A percentile compares a stretch with the other conserved stretches of the same genome.
These are phyloP conservation scores for Stegodyphus dumicola DNA, from an alignment of 1,140 invertebrate genomes.

Conservation along the genomic window DNA sequence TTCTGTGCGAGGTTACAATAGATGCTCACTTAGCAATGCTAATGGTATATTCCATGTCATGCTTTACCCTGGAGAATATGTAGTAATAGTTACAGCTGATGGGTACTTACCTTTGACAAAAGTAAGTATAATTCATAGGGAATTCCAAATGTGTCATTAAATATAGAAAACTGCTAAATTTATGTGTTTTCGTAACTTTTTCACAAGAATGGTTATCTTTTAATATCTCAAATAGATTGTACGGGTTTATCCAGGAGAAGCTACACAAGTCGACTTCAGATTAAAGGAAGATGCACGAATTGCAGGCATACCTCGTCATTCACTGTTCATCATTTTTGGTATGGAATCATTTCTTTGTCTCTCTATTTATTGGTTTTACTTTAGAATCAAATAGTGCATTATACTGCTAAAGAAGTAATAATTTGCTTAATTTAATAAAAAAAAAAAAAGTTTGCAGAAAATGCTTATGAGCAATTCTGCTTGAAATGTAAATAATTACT, in stretches of 20 bases:
- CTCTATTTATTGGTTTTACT: too few relatives aligned
- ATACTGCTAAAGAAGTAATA: too few relatives aligned
- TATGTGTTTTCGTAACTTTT: neutral
- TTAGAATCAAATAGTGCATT: too few relatives aligned
- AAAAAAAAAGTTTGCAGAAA: too few relatives aligned
- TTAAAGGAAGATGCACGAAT: constrained; percentile 76
- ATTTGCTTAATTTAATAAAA: too few relatives aligned
- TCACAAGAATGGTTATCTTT: neutral
- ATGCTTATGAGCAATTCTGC: too few relatives aligned
- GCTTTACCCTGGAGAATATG: constrained; percentile 72
- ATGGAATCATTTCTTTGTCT: constrained; percentile 41
- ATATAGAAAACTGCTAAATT: neutral
- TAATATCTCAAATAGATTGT: constrained; percentile 64
- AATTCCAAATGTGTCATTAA: too few relatives aligned
- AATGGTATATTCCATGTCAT: constrained; percentile 74
- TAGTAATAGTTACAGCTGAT: constrained; percentile 71
- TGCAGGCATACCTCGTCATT: constrained; percentile 77
- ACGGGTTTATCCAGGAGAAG: constrained; percentile 68
- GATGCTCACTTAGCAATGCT: constrained; percentile 69
- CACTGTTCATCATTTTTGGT: constrained; percentile 81
- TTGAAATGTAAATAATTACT: too few relatives aligned
- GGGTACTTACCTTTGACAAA: constrained; percentile 73
- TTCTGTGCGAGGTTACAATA: constrained; percentile 69
- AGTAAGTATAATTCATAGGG: constrained; percentile 59
- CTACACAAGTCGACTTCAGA: constrained; percentile 75